phyloP scores from a whole-genome alignment of 2,797 vertebrate genomes.

The Sternotherus odoratus region DNA sequence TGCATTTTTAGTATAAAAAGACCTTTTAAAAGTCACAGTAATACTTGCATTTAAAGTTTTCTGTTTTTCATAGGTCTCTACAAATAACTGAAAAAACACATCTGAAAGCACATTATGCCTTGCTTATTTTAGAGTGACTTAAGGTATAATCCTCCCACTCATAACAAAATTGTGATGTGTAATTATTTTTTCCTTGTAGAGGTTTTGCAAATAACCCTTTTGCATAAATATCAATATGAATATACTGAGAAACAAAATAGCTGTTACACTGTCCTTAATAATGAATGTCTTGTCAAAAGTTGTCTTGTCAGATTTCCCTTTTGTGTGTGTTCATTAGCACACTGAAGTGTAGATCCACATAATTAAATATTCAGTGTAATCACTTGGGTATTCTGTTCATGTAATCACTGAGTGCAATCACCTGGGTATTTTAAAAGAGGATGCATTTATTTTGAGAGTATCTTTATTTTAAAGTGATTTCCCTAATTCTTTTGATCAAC shows the following conservation, averaged over 20 bases:
- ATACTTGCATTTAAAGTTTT: constrained; percentile 29
- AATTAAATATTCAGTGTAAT: constrained; percentile 68
- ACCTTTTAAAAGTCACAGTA: background rate
- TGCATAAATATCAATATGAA: constrained; percentile 31
- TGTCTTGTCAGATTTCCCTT: constrained; percentile 22
- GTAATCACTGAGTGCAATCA: constrained; percentile 30
- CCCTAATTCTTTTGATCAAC: background rate
- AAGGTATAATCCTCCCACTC: background rate
- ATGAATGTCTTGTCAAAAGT: constrained; percentile 44
- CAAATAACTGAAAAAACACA: background rate
- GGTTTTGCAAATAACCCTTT: constrained; percentile 49
- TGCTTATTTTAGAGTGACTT: background rate
- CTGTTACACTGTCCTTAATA: constrained; percentile 45
- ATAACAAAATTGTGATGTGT: background rate
- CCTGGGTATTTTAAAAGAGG: constrained; percentile 8
- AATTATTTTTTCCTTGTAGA: background rate
- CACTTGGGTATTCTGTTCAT: constrained; percentile 32
- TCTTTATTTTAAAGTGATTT: background rate
- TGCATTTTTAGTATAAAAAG: background rate
- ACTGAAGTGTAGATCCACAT: constrained; percentile 52
- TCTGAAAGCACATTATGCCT: background rate
- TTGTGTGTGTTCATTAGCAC: constrained; percentile 34
- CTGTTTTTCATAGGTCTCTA: background rate
- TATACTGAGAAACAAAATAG: constrained; percentile 48
- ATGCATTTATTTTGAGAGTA: constrained; percentile 13